A percentile compares a stretch with the other conserved stretches of the same genome.
Conservation (phyloP, 2,113 vertebrate genomes). For the Hassar affinis region DNA sequence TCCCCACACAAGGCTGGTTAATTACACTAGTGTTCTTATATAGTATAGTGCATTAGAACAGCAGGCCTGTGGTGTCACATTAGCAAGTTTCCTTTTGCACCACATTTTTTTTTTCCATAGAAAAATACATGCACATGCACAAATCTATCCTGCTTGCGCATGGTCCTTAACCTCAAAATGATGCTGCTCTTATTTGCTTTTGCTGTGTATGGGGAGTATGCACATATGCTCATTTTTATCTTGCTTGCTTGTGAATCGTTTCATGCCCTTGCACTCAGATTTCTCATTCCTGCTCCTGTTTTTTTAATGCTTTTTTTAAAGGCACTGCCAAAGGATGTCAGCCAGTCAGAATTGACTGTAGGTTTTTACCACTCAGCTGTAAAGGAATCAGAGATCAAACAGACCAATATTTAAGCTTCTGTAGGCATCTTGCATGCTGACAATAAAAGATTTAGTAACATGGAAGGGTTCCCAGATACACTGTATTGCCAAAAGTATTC, state of each 20-base stretch:
- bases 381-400: not conserved
- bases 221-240: conserved; percentile 6
- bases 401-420: conserved; percentile 3
- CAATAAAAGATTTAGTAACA: conserved; percentile 1
- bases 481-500: too few relatives aligned
- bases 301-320: not conserved
- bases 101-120: not conserved
- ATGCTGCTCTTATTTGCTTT: not conserved
- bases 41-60: not conserved
- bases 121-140: not conserved
- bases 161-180: not conserved
- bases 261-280: not conserved
- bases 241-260: too few relatives aligned
- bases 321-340: not conserved
- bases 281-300: not conserved
- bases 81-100: not conserved
- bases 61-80: not conserved
- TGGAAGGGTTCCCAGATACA: not conserved
- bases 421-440: not conserved
- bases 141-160: not conserved
- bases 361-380: not conserved
- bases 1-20: not conserved
- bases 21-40: not conserved
- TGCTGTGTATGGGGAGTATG: too few relatives aligned
- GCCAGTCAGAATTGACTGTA: not conserved